Conservation (phyloP, 2,113 vertebrate species). For the Scartelaos histophorus region DNA sequence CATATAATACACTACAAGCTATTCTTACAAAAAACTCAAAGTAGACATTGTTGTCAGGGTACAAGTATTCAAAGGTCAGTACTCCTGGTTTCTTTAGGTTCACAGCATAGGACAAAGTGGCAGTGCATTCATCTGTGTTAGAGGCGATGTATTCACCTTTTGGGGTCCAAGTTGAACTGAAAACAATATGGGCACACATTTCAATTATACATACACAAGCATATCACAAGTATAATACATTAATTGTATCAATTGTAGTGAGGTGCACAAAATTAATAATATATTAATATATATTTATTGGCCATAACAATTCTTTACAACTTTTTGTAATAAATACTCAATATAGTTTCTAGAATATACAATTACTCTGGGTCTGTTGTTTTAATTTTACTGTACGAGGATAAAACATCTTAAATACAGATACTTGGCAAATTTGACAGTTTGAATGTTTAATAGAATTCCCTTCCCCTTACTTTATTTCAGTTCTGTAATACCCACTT, state of each 20-base stretch:
- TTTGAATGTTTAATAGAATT: neutral
- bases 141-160: conserved; percentile 88
- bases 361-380: too few relatives aligned
- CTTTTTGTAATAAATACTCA: too few relatives aligned
- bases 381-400: too few relatives aligned
- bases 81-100: conserved; percentile 89
- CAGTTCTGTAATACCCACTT: conserved; percentile 50
- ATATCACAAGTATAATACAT: too few relatives aligned
- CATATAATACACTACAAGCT: neutral
- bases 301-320: too few relatives aligned
- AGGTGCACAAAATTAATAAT: too few relatives aligned
- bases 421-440: neutral
- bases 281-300: too few relatives aligned
- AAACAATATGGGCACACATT: neutral
- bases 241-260: too few relatives aligned
- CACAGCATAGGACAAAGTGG: conserved; percentile 89
- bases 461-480: neutral
- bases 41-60: conserved; percentile 88
- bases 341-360: too few relatives aligned
- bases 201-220: neutral
- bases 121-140: conserved; percentile 92
- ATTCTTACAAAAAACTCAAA: conserved; percentile 94
- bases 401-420: neutral
- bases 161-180: conserved; percentile 90
- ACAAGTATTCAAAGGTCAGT: conserved; percentile 90